Conservation (phyloP, 2,797 vertebrate species). For the Psittacula derbiana region DNA sequence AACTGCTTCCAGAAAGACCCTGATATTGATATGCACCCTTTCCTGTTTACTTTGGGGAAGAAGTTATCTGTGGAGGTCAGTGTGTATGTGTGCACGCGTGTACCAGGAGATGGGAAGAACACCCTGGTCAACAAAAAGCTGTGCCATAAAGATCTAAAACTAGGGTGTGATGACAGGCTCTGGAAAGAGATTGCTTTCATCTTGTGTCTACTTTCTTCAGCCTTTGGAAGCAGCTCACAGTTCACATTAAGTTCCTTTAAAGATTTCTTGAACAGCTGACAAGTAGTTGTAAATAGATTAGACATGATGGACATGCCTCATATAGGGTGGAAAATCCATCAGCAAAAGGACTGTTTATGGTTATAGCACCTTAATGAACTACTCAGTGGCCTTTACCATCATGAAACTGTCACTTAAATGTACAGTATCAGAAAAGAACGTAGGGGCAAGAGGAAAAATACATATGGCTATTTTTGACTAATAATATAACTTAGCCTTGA, state of each 20-base stretch:
- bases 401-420: neutral
- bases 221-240: neutral
- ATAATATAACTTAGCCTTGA: neutral
- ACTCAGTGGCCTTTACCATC: neutral
- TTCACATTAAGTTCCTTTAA: neutral
- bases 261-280: neutral
- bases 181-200: neutral
- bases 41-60: slow-evolving; percentile 79
- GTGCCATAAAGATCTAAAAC: neutral
- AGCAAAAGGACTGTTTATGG: neutral
- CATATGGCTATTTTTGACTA: fast-evolving
- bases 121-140: fast-evolving
- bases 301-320: neutral
- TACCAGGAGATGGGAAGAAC: neutral
- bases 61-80: slow-evolving; percentile 79
- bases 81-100: fast-evolving
- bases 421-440: neutral
- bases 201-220: neutral
- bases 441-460: neutral
- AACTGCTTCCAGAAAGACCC: slow-evolving; percentile 82
- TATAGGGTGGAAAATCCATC: neutral
- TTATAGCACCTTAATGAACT: neutral
- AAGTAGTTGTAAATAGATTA: neutral
- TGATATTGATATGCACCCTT: slow-evolving; percentile 79
- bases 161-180: neutral